Evolutionary conservation across 2,888 invertebrate species (phyloP), one percentile per base, ranked within the genome.

Genomic region (Protophormia terraenovae): DNA sequence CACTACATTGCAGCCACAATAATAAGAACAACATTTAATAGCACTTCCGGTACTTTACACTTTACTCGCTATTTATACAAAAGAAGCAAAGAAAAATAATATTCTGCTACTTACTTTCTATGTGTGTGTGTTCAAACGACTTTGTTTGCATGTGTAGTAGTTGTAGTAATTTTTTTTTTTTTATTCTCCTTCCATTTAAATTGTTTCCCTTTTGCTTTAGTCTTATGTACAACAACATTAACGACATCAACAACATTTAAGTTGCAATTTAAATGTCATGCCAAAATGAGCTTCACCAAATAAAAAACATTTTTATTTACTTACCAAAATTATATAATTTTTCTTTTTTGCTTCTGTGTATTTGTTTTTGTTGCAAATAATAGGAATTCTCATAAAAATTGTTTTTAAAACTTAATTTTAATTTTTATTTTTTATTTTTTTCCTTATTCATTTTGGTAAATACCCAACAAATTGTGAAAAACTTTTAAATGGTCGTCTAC

Each of bases 11-110:
- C 29, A 41, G 29, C 50, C 16, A 66, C 55, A 53, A 76, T 45
- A 55, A 76, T 38, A 45, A 29, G 55, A 41, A 41, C 38, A 50
- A 62, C 53, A 19, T 82, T 86, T 84, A 84, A 83, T 60, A 71
- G 73, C 66, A 75, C 72, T 86, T 80, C 81, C 79, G 84, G 79
- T 76, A 83, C 76, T 83, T 76, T 67, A 67, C 84, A 86, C 79
- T 80, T 77, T 27, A 84, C n/a, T n/a, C 3, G 35, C 27, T 12
- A 5, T 24, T 22, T 35, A 32, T 22, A 19, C 7, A 58, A 14
- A 62, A 38, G 16, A 29, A 27, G 35, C 35, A 66, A 67, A 35
- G 55, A 27, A 38, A 53, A 12, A n/a, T n/a, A n/a, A n/a, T n/a
- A n/a, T n/a, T n/a, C 14, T 35, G 32, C 50, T 50, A 35, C 19